Evolutionary conservation across 2,888 invertebrate species (phyloP).

Genomic region (Eremobia ochroleuca): DNA sequence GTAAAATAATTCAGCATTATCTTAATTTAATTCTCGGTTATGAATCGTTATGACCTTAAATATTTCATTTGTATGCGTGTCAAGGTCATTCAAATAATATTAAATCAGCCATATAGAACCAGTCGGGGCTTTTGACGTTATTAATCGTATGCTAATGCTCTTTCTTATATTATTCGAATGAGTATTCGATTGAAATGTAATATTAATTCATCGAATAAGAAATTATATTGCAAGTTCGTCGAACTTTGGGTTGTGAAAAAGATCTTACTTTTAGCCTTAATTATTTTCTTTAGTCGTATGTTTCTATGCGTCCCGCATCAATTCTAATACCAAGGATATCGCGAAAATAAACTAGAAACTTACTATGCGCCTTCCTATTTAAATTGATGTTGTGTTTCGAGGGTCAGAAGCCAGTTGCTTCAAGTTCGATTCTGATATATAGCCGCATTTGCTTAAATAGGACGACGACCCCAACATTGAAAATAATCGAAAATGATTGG

Average conservation of each 20-base stretch:
- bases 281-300: neutral
- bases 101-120: conserved; percentile 48
- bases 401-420: neutral
- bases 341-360: neutral
- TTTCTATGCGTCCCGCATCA: neutral
- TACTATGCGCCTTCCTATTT: neutral
- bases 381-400: conserved; percentile 13
- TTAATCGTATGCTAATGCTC: conserved; percentile 56
- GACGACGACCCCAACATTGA: neutral
- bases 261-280: neutral
- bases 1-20: conserved; percentile 43
- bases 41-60: conserved; percentile 50
- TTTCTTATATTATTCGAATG: conserved; percentile 40
- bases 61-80: conserved; percentile 62
- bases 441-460: conserved; percentile 6
- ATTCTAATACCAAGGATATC: neutral
- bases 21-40: conserved; percentile 42
- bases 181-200: conserved; percentile 51
- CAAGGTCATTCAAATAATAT: conserved; percentile 61
- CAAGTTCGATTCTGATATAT: neutral
- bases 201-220: conserved; percentile 42
- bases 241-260: conserved; percentile 23
- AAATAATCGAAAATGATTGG: neutral
- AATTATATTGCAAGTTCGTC: conserved; percentile 31
- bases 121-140: conserved; percentile 38